Percentiles rank a stretch among this genome's conserved stretches.
Conservation (phyloP, 2,888 invertebrate genomes). For the Hetaerina titia region DNA sequence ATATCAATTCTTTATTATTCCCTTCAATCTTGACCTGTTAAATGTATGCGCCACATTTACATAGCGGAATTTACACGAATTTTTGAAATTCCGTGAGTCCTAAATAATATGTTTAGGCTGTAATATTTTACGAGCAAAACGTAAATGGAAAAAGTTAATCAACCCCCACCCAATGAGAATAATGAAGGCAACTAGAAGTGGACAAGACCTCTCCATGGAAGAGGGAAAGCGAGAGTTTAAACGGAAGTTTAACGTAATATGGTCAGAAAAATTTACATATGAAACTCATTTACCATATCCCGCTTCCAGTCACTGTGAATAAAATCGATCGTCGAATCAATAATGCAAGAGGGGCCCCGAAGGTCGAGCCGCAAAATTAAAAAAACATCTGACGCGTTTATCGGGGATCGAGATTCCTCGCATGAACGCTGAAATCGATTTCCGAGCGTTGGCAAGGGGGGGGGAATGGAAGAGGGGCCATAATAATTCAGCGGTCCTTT, state of each 20-base stretch:
- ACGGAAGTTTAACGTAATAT: background rate
- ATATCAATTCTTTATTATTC: no score
- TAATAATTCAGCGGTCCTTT: constrained; percentile 45
- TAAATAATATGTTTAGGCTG: no score
- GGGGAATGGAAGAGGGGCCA: constrained; percentile 34
- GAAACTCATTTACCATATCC: constrained; percentile 27
- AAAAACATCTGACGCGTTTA: constrained; percentile 8
- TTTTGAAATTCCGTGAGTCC: no score
- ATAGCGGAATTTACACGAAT: no score
- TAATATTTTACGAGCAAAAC: no score
- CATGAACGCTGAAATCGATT: background rate
- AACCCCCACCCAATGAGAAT: background rate
- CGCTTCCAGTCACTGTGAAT: background rate
- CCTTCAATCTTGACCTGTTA: no score
- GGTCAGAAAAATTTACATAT: background rate
- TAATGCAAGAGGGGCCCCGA: constrained; percentile 30
- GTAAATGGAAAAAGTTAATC: background rate
- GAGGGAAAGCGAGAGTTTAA: background rate
- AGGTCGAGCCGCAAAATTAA: constrained; percentile 36
- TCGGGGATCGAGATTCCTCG: constrained; percentile 31
- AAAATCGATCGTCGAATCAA: constrained; percentile 32
- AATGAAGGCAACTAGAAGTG: background rate
- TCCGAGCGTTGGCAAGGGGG: background rate
- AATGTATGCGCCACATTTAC: no score
- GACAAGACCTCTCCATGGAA: background rate